phyloP scores from a whole-genome alignment of 2,888 invertebrate species.

The Pandemis cinnamomeana region DNA sequence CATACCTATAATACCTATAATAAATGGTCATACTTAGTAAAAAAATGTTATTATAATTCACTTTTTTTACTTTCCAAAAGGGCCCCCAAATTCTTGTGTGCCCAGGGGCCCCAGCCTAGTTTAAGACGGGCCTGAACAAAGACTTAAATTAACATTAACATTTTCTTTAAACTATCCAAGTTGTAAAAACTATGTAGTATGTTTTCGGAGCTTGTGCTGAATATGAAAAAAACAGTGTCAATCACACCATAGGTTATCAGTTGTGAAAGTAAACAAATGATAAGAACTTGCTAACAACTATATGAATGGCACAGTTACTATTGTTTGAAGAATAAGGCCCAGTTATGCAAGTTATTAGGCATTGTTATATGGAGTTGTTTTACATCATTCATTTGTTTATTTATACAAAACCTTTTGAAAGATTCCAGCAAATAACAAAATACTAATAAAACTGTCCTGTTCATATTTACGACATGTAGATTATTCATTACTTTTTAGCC shows the following conservation, averaged over 20 bases:
- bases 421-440: too few species aligned
- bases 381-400: neutral
- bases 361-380: neutral
- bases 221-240: neutral
- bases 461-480: too few species aligned
- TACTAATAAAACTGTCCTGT: too few species aligned
- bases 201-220: neutral
- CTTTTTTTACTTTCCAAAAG: too few species aligned
- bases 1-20: too few species aligned
- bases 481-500: neutral
- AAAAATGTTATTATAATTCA: too few species aligned
- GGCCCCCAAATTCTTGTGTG: too few species aligned
- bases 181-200: neutral
- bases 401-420: neutral
- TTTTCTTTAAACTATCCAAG: too few species aligned
- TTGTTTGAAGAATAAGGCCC: neutral
- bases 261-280: constrained; percentile 11
- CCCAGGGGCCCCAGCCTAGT: too few species aligned
- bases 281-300: neutral
- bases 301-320: neutral
- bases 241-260: constrained; percentile 12
- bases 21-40: too few species aligned
- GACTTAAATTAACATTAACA: too few species aligned
- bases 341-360: neutral
- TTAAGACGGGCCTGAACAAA: too few species aligned